A percentile compares a stretch with the other conserved stretches of the same genome.
phyloP scores from a whole-genome alignment of 1,140 invertebrate genomes.

The Acyrthosiphon pisum region DNA sequence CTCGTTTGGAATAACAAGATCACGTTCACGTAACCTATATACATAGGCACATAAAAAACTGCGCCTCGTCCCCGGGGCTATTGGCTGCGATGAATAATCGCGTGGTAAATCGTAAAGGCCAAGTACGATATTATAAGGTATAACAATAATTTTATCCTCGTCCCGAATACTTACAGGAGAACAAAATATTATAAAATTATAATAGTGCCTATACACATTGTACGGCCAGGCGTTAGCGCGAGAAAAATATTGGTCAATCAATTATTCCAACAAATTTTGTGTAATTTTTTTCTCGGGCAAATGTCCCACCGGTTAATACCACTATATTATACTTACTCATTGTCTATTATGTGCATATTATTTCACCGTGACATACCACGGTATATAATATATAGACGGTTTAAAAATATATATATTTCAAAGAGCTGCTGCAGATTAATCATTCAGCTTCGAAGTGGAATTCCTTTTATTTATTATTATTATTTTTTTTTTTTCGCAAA shows the following conservation, averaged over 20 bases:
- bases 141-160: neutral
- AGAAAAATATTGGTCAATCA: neutral
- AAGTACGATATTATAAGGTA: neutral
- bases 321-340: too few relatives aligned
- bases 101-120: neutral
- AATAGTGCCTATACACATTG: neutral
- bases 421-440: neutral
- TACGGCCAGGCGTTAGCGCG: neutral
- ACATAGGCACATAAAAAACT: neutral
- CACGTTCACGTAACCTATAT: neutral
- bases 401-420: neutral
- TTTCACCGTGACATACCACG: neutral
- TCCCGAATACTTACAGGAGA: neutral
- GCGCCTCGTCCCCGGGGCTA: neutral
- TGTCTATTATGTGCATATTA: too few relatives aligned
- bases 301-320: neutral
- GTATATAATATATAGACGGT: neutral
- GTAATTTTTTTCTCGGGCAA: neutral
- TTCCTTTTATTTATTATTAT: neutral
- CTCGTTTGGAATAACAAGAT: neutral
- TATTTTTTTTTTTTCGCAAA: neutral
- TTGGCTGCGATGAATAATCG: neutral
- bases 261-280: constrained; percentile 20
- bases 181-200: neutral
- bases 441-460: neutral